phyloP scores from a whole-genome alignment of 2,113 vertebrate species.

The Strigops habroptila region DNA sequence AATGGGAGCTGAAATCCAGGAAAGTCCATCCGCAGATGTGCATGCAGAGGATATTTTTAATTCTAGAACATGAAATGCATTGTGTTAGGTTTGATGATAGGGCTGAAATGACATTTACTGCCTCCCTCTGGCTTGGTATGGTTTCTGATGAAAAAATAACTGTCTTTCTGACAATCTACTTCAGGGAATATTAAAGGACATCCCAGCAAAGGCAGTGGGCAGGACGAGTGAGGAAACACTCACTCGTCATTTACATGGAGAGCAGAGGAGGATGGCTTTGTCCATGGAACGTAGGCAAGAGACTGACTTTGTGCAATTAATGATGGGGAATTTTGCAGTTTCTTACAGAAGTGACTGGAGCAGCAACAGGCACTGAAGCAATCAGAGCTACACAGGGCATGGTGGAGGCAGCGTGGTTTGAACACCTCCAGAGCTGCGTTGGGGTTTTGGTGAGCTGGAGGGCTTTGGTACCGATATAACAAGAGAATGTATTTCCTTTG shows the following conservation, averaged over 20 bases:
- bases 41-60: neutral
- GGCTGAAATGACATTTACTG: neutral
- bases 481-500: neutral
- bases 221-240: neutral
- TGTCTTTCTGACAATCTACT: neutral
- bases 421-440: neutral
- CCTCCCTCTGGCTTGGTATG: neutral
- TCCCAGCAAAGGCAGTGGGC: neutral
- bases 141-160: neutral
- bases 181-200: neutral
- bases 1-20: neutral
- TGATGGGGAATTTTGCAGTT: neutral
- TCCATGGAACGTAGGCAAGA: neutral
- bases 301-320: neutral
- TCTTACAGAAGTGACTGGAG: rapidly evolving
- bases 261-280: neutral
- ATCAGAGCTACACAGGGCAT: neutral
- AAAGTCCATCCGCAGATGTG: neutral
- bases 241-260: rapidly evolving
- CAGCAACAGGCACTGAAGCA: too few relatives aligned
- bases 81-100: neutral
- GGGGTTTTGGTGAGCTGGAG: neutral
- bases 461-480: neutral
- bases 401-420: neutral
- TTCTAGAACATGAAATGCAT: neutral